Base-by-base conservation (phyloP, 2,888 invertebrate genomes). In the Troides aeacus region DNA sequence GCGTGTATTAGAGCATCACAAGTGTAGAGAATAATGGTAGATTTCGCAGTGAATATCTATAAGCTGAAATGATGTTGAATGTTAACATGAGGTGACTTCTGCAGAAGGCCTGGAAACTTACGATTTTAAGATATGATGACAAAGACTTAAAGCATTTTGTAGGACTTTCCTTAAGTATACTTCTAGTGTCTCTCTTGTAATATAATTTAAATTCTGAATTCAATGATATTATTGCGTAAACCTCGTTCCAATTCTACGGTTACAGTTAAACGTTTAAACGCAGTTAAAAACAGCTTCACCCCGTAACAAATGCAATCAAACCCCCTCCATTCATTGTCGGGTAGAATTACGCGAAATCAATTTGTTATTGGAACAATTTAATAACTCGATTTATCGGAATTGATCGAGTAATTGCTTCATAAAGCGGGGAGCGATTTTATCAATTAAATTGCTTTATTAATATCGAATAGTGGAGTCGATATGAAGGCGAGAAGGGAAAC, bases 311-410 rank as follows among this genome's bases (percentile, higher is more conserved):
- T 59, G 59, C 53, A 70, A 66, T 70, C 53, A 63, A 59, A 53
- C 58, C 21, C 66, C 7, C 15, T 10, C 46, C 66, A 63, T 70
- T 70, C 62, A 59, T 70, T 59, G 46, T 66, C 58, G 59, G 57
- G 24, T 18, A 53, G 64, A 59, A 63, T 70, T 53, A 39, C 63
- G 66, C 65, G 56, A 62, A 70, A 66, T 70, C 66, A 70, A 70
- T 70, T 70, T 66, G 66, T 66, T 70, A 70, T 70, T 66, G 62
- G 63, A 69, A 69, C 65, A 62, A 70, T 66, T 70, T 66, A 66
- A 70, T 66, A 69, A 69, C 65, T 65, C 65, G 62, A 65, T 69
- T 69, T 53, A 70, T 66, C 66, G 59, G 62, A 70, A 70, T 62
- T 58, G 70, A 66, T 70, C 66, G 23, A 70, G 62, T 70, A 70